Evolutionary conservation across 2,113 vertebrate genomes (phyloP).

Genomic region (Notechis scutatus): DNA sequence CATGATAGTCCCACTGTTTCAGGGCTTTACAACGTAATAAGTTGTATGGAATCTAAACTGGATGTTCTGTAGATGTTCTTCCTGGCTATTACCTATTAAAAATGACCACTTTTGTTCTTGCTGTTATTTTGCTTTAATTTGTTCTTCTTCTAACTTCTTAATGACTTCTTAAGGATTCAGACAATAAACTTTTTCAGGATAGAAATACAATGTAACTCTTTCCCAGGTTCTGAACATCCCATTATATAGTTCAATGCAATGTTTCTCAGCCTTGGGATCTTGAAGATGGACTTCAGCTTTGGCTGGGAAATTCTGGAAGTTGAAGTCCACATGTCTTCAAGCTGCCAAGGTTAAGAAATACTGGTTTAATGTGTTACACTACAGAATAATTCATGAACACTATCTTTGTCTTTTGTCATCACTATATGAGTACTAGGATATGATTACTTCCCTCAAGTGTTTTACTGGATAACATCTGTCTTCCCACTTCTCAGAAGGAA

Average conservation of each 20-base stretch:
- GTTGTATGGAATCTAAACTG: background rate
- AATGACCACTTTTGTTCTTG: background rate
- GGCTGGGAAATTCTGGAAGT: background rate
- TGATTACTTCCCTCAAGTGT: background rate
- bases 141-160: background rate
- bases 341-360: background rate
- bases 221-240: background rate
- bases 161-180: background rate
- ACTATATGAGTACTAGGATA: background rate
- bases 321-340: background rate
- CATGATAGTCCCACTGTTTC: background rate
- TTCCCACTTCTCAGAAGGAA: background rate
- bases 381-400: background rate
- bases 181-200: background rate
- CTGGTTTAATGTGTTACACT: background rate
- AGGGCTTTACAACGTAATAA: background rate
- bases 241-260: background rate
- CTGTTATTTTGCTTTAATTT: background rate
- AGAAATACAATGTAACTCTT: background rate
- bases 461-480: background rate
- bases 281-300: background rate
- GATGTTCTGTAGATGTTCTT: background rate
- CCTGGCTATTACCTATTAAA: background rate
- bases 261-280: background rate
- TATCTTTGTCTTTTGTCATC: background rate